Conservation (phyloP, 2,888 invertebrate species). For the Syrphus vitripennis region DNA sequence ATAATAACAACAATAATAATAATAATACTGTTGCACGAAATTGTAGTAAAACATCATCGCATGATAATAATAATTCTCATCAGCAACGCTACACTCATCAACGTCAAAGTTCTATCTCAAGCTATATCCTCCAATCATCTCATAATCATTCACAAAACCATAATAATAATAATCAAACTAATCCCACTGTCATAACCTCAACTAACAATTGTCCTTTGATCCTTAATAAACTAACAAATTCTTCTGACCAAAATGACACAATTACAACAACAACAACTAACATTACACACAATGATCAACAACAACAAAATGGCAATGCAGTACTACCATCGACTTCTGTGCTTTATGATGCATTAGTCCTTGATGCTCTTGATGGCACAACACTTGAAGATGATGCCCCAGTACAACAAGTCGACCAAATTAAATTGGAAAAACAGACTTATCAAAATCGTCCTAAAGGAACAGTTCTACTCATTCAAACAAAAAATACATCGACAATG, state of each 20-base stretch:
- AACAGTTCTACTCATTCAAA: constrained; percentile 68
- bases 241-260: constrained; percentile 48
- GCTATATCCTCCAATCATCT: constrained; percentile 50
- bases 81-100: constrained; percentile 74
- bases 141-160: constrained; percentile 64
- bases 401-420: constrained; percentile 19
- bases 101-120: constrained; percentile 46
- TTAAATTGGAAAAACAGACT: constrained; percentile 46
- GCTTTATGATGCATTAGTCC: constrained; percentile 78
- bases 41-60: constrained; percentile 62
- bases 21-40: constrained; percentile 56
- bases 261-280: constrained; percentile 47
- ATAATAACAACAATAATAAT: constrained; percentile 48
- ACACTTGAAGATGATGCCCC: constrained; percentile 74
- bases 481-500: constrained; percentile 41
- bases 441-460: constrained; percentile 46
- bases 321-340: constrained; percentile 72
- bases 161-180: constrained; percentile 50
- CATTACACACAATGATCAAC: constrained; percentile 39
- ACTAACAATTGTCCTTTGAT: constrained; percentile 69
- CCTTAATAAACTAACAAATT: constrained; percentile 45
- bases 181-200: constrained; percentile 70
- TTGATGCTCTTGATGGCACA: constrained; percentile 78
- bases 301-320: constrained; percentile 72
- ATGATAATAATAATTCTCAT: constrained; percentile 73